Evolutionary conservation across 2,888 invertebrate genomes (phyloP), one percentile per base, ranked within the genome.

Genomic region (Ceriagrion tenellum): DNA sequence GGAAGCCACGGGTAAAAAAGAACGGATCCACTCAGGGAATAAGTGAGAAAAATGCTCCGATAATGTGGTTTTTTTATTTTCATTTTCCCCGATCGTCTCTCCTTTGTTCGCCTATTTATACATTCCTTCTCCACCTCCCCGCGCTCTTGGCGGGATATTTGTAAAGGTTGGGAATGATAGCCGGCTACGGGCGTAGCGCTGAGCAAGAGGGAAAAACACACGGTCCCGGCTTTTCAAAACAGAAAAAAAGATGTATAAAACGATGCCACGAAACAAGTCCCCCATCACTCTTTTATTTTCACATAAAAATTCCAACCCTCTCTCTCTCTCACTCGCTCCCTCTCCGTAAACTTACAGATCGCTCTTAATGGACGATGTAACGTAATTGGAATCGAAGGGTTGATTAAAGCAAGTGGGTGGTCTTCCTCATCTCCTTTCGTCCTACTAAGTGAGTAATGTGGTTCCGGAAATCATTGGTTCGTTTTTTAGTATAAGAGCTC

Each of bases 361-460:
- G 8, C 55, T 20, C 69, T 93, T 74, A 93, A 93, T 93, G 93
- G 91, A 69, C 59, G 91, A 63, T 69, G 69, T 93, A n/a, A 47
- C 69, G 63, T 93, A 63, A 93, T 93, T 93, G 93, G 69, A 93
- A 93, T 74, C 69, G 93, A 74, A 69, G 69, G 40, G 93, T 63
- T 63, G 93, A 47, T 93, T 63, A 40, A 63, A 40, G 63, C 59
- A 47, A 63, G 69, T 69, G 59, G 26, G 63, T 59, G 18, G 40
- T 93, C 59, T 47, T 20, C 59, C 40, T 35, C 30, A 20, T 55
- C 69, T 69, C 30, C 47, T 69, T 47, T 63, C 47, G 69, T 47
- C 93, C 63, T 63, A 40, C 81, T 81, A 93, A 93, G 93, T 93
- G 93, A 93, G 63, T 93, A 74, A 93, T 93, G 69, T 55, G 93